Conservation (phyloP, 2,113 vertebrate genomes). For the Coturnix japonica region DNA sequence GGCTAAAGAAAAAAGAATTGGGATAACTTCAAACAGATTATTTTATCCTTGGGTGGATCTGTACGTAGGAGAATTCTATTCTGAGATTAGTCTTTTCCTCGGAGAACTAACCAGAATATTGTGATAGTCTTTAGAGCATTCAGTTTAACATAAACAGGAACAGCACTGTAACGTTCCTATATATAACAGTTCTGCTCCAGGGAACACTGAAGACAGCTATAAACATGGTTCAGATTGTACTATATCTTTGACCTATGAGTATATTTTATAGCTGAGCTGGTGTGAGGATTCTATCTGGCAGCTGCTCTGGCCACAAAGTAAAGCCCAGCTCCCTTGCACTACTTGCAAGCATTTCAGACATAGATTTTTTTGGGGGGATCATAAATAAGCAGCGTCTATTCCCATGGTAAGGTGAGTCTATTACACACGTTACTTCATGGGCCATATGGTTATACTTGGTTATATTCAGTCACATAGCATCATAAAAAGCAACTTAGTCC, state of each 20-base stretch:
- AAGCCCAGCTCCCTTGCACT: neutral
- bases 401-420: constrained; percentile 59
- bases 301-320: constrained; percentile 7
- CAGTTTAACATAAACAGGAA: neutral
- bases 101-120: constrained; percentile 12
- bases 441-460: constrained; percentile 62
- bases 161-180: neutral
- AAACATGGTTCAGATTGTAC: neutral
- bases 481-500: constrained; percentile 61
- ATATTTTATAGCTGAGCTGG: constrained; percentile 16
- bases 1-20: neutral
- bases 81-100: neutral
- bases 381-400: constrained; percentile 63
- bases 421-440: constrained; percentile 72
- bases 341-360: constrained; percentile 19
- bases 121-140: neutral
- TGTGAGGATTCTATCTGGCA: constrained; percentile 27
- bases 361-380: constrained; percentile 37
- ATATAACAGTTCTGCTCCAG: neutral
- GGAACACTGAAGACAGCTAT: neutral
- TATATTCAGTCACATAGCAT: constrained; percentile 58
- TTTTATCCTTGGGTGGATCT: neutral
- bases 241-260: constrained; percentile 34
- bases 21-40: neutral
- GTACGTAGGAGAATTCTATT: neutral